Base-by-base conservation (phyloP, 1,140 invertebrate genomes). In the Macrocentrus cingulum region DNA sequence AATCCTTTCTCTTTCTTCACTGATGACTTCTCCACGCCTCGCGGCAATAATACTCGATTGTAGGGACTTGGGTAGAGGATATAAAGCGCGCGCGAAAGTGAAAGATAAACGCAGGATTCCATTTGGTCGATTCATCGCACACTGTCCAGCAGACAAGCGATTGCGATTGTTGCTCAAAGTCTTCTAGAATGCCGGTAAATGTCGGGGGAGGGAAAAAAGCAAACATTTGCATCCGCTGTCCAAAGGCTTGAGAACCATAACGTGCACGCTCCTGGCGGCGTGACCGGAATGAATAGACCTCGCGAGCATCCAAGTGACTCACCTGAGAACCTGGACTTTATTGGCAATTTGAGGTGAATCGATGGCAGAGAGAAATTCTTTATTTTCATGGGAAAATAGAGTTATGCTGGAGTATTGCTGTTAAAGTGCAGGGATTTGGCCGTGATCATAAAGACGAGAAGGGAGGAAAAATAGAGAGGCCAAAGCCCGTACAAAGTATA, bases 61-160 rank as follows among this genome's bases (percentile, higher is more conserved):
- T 51, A 37, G 56, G 25, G 41, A 49, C 20, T 60, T 49, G 25
- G 22, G 36, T 32, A 23, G 48, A 23, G 39, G 53, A 49, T 48
- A 56, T 46, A 61, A 42, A 61, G 46, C 36, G 25, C 55, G 42
- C 50, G 49, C 56, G 60, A 62, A 62, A 62, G 60, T 62, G 60
- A 62, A 62, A 62, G 60, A 62, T 62, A 62, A 62, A 62, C 60
- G 60, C 45, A 36, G 32, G 51, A 62, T 62, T 62, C 60, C 60
- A 55, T 55, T 54, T 9, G 55, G 49, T 58, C 56, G 60, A 62
- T 62, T 62, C 60, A 62, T 62, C 44, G 18, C 37, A 23, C 7
- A 16, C 18, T 50, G 48, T n/a, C 25, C n/a, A n/a, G n/a, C n/a
- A n/a, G n/a, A n/a, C 15, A 0, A 8, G 11, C 11, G 20, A 5